phyloP scores from a whole-genome alignment of 2,888 invertebrate species.

The Callinectes sapidus region DNA sequence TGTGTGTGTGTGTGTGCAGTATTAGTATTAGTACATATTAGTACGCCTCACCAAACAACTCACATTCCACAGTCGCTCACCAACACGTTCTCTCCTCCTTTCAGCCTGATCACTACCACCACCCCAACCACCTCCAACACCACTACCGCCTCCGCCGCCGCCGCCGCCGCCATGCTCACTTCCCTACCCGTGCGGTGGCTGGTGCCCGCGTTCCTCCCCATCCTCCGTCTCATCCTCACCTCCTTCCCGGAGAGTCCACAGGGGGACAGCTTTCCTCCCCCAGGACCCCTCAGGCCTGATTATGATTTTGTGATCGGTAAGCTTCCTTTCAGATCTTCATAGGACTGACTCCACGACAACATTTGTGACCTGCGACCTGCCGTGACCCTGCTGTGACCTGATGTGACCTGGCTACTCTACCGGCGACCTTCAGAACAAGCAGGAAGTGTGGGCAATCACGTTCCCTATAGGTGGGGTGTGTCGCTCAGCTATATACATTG shows the following conservation, averaged over 20 bases:
- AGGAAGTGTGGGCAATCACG: neutral
- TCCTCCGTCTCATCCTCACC: constrained; percentile 23
- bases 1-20: constrained; percentile 19
- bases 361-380: constrained; percentile 8
- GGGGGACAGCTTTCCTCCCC: neutral
- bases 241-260: constrained; percentile 30
- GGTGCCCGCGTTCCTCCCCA: neutral
- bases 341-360: neutral
- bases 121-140: neutral
- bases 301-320: constrained; percentile 48
- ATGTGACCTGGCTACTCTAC: neutral
- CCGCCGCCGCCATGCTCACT: neutral
- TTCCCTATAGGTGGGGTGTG: neutral
- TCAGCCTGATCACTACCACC: neutral
- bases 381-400: constrained; percentile 23
- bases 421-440: neutral
- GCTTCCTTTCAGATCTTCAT: neutral
- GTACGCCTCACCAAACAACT: neutral
- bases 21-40: neutral
- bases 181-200: neutral
- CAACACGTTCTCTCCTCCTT: neutral
- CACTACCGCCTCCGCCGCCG: neutral
- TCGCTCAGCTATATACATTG: neutral
- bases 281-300: neutral
- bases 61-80: neutral